Evolutionary conservation across 2,113 vertebrate species (phyloP).

Genomic region (Triplophysa siluroides): DNA sequence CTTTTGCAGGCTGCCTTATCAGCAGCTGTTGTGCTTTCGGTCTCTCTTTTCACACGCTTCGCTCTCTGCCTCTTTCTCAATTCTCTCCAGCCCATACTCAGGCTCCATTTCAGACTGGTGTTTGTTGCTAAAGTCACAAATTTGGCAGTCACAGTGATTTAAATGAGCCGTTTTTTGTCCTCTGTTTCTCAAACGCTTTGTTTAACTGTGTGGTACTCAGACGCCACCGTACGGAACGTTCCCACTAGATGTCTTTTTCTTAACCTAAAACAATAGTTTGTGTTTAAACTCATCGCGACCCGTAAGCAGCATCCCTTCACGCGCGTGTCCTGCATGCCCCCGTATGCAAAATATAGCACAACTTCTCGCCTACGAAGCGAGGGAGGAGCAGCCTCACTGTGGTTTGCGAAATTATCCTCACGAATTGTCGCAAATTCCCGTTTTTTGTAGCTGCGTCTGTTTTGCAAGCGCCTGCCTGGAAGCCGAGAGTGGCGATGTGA

Average conservation of each 20-base stretch:
- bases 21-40: conserved; percentile 53
- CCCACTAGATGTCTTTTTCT: conserved; percentile 6
- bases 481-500: conserved; percentile 61
- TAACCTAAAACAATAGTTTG: not conserved
- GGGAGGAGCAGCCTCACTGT: not conserved
- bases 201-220: conserved; percentile 3
- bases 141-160: conserved; percentile 34
- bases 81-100: conserved; percentile 16
- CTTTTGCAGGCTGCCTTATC: conserved; percentile 50
- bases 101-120: conserved; percentile 20
- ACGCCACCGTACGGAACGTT: not conserved
- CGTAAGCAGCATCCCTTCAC: not conserved
- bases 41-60: conserved; percentile 9
- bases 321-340: not conserved
- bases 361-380: conserved; percentile 13
- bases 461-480: conserved; percentile 47
- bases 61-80: not conserved
- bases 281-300: not conserved
- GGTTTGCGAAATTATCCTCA: conserved; percentile 9
- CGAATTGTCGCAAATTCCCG: conserved; percentile 16
- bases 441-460: conserved; percentile 32
- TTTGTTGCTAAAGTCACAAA: conserved; percentile 31
- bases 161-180: conserved; percentile 11
- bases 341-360: not conserved
- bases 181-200: conserved; percentile 5